Evolutionary conservation across 92 coral and sea anemone species (phyloP).

Genomic region (Parazoanthus darwini): DNA sequence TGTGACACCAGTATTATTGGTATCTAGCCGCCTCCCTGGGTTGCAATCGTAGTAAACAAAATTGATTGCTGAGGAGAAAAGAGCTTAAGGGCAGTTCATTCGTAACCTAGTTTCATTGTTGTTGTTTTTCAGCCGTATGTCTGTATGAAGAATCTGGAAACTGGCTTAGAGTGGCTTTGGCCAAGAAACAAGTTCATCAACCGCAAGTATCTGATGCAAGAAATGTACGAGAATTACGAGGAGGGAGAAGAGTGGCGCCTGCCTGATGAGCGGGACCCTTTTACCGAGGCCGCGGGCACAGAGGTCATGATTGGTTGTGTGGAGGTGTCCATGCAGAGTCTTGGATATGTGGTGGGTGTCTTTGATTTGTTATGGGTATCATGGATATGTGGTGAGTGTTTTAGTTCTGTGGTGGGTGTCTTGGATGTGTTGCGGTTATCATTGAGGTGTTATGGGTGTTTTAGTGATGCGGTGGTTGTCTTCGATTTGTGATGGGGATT

Average conservation of each 20-base stretch:
- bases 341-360: conserved; percentile 87
- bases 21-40: too few relatives aligned
- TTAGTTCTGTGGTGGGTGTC: too few relatives aligned
- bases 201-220: conserved; percentile 75
- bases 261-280: conserved; percentile 95
- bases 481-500: conserved; percentile 30
- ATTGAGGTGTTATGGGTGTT: conserved; percentile 1
- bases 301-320: conserved; percentile 95
- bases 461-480: not conserved
- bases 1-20: not conserved
- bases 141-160: conserved; percentile 84
- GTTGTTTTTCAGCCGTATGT: conserved; percentile 73
- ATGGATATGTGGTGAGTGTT: not conserved
- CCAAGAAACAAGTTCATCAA: conserved; percentile 54
- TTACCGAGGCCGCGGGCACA: conserved; percentile 79
- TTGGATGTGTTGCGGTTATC: too few relatives aligned
- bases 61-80: not conserved
- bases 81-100: not conserved
- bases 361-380: not conserved
- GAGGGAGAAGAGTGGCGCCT: conserved; percentile 94
- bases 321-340: conserved; percentile 88
- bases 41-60: not conserved
- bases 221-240: conserved; percentile 87
- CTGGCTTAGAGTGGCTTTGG: conserved; percentile 88
- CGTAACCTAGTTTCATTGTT: not conserved